These are phyloP conservation scores for Drosophila pseudotakahashii DNA, from an alignment of 2,888 invertebrate genomes.

Conservation along the genomic window DNA sequence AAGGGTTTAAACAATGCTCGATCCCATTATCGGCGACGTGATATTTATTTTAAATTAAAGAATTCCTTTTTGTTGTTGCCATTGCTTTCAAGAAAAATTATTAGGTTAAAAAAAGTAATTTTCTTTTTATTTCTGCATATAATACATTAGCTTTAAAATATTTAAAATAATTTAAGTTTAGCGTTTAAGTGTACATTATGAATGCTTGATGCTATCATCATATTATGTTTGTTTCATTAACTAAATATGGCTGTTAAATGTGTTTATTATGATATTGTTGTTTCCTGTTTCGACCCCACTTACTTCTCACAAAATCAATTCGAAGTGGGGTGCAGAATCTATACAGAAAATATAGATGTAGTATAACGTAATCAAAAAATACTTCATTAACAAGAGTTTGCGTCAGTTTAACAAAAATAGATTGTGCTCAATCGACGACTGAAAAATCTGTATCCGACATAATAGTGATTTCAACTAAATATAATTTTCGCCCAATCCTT, in stretches of 20 bases:
- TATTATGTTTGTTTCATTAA: conserved; percentile 62
- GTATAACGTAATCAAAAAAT: conserved; percentile 65
- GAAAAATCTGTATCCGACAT: conserved; percentile 39
- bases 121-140: conserved; percentile 52
- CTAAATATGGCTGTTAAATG: conserved; percentile 76
- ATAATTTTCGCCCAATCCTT: conserved; percentile 9
- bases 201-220: conserved; percentile 60
- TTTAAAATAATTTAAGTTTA: conserved; percentile 65
- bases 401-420: conserved; percentile 70
- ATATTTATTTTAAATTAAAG: conserved; percentile 72
- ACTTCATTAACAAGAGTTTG: conserved; percentile 68
- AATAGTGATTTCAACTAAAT: conserved; percentile 34
- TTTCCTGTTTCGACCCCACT: conserved; percentile 24
- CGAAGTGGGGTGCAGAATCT: conserved; percentile 25
- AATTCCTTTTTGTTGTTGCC: conserved; percentile 48
- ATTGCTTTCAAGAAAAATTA: conserved; percentile 12
- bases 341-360: conserved; percentile 34
- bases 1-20: conserved; percentile 26
- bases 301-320: conserved; percentile 33
- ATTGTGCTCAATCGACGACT: conserved; percentile 36
- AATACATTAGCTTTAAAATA: conserved; percentile 67
- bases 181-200: conserved; percentile 68
- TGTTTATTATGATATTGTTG: conserved; percentile 24
- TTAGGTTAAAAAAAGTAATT: conserved; percentile 15
- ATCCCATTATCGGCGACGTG: not conserved